Conservation (phyloP, 2,113 vertebrate genomes). For the Thymallus thymallus region DNA sequence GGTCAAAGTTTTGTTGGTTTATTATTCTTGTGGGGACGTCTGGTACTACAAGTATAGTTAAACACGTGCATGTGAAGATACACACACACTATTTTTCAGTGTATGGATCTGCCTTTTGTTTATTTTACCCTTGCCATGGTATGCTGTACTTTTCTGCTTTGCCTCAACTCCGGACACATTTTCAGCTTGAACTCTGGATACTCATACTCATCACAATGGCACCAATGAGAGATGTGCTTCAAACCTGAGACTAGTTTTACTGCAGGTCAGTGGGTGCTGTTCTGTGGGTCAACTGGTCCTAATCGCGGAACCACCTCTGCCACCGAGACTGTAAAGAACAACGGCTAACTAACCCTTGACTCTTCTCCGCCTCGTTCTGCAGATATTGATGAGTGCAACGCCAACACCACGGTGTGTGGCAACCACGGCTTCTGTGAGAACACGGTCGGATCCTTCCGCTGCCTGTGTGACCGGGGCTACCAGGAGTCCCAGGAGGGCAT, state of each 20-base stretch:
- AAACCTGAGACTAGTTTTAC: background rate
- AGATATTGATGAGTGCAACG: conserved; percentile 92
- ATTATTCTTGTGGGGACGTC: too few relatives aligned
- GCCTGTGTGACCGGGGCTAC: conserved; percentile 92
- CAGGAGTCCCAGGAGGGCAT: conserved; percentile 81
- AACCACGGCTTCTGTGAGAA: conserved; percentile 91
- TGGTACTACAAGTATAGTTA: too few relatives aligned
- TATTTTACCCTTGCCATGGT: background rate
- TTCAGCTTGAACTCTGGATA: too few relatives aligned
- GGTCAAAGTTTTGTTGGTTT: too few relatives aligned
- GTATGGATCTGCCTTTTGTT: background rate
- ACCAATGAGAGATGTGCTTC: background rate
- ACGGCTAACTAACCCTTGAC: background rate
- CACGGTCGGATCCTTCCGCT: conserved; percentile 86
- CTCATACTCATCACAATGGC: too few relatives aligned
- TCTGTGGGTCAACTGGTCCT: too few relatives aligned
- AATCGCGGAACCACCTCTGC: background rate
- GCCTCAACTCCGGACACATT: background rate
- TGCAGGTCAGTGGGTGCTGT: background rate
- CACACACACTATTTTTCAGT: background rate
- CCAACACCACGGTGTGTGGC: conserved; percentile 83
- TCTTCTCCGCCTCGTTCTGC: conserved; percentile 36
- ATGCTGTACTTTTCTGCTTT: background rate
- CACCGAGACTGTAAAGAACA: background rate
- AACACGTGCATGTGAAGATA: too few relatives aligned